These are phyloP conservation scores for Spialia ferax DNA, from an alignment of 2,888 invertebrate species.

Conservation along the genomic window DNA sequence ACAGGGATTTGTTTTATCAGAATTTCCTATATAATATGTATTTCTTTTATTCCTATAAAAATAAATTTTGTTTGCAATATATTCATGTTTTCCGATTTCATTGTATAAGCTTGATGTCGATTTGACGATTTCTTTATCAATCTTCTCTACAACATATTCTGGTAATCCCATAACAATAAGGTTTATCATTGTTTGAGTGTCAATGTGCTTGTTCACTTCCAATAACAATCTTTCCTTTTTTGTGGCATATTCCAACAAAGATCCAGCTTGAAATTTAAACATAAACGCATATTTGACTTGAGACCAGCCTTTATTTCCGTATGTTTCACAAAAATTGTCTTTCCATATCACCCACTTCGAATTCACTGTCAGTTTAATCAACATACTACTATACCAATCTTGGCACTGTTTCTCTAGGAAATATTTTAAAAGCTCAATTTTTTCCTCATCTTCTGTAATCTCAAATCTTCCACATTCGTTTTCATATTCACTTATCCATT, in stretches of 20 bases:
- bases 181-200: slow-evolving; percentile 41
- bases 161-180: slow-evolving; percentile 42
- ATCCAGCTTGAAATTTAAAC: slow-evolving; percentile 39
- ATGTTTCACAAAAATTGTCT: slow-evolving; percentile 36
- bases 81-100: slow-evolving; percentile 44
- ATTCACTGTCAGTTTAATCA: slow-evolving; percentile 37
- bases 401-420: slow-evolving; percentile 30
- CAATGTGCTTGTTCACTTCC: slow-evolving; percentile 42
- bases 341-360: slow-evolving; percentile 39
- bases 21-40: slow-evolving; percentile 7
- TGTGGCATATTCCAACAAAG: slow-evolving; percentile 45
- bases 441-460: slow-evolving; percentile 33
- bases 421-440: slow-evolving; percentile 39
- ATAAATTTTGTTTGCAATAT: slow-evolving; percentile 33
- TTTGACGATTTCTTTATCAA: slow-evolving; percentile 31
- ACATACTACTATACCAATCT: slow-evolving; percentile 41
- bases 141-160: slow-evolving; percentile 35
- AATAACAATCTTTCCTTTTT: slow-evolving; percentile 46
- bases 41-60: slow-evolving; percentile 27
- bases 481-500: slow-evolving; percentile 43
- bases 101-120: slow-evolving; percentile 43
- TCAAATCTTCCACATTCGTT: slow-evolving; percentile 41
- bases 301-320: slow-evolving; percentile 42
- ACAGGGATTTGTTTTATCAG: background rate
- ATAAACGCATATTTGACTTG: slow-evolving; percentile 42